Conservation (phyloP, 1,140 invertebrate species). For the Philopotamus ludificatus region DNA sequence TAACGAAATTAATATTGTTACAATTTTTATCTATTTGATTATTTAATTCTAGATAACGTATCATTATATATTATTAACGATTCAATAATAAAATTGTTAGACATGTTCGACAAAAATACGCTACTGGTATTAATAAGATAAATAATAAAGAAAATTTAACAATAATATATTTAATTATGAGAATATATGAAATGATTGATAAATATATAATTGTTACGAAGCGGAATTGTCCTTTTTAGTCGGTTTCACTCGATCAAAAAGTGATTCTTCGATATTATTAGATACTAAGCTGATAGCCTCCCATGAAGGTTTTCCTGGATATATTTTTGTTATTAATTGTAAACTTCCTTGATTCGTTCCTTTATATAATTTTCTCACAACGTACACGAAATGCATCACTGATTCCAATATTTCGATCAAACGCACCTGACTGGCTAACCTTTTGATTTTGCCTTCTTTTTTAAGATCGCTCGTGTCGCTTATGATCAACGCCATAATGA, state of each 20-base stretch:
- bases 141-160: too few species aligned
- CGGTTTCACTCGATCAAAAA: constrained; percentile 7
- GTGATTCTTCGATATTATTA: constrained; percentile 23
- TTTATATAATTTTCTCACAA: not conserved
- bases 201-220: not conserved
- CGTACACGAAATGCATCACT: constrained; percentile 39
- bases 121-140: too few species aligned
- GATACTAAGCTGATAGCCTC: constrained; percentile 18
- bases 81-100: too few species aligned
- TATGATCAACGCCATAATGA: constrained; percentile 64
- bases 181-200: not conserved
- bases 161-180: too few species aligned
- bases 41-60: too few species aligned
- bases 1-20: too few species aligned
- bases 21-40: too few species aligned
- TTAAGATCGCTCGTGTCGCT: constrained; percentile 63
- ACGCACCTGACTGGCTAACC: constrained; percentile 53
- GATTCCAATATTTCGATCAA: constrained; percentile 51
- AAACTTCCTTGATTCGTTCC: too few species aligned
- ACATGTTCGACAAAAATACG: too few species aligned
- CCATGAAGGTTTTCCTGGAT: constrained; percentile 34
- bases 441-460: constrained; percentile 54
- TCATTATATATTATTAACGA: too few species aligned
- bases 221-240: not conserved
- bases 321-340: constrained; percentile 23